Evolutionary conservation across 1,140 invertebrate species (phyloP).

Genomic region (Hyphantria cunea): DNA sequence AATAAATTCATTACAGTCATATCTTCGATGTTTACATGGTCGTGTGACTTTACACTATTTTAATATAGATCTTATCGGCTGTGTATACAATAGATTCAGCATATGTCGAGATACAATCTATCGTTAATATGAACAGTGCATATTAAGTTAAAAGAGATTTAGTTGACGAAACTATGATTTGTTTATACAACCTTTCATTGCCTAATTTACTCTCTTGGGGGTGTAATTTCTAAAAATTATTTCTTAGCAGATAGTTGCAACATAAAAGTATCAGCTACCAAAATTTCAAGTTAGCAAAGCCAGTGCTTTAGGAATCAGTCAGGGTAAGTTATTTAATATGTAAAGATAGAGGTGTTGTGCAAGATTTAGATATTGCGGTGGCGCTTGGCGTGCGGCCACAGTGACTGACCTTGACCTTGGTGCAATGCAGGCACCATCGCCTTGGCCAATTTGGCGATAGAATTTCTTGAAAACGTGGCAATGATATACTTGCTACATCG

Average conservation of each 20-base stretch:
- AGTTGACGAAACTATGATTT: no score
- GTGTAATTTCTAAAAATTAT: no score
- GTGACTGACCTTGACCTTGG: slow-evolving; percentile 27
- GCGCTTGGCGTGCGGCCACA: slow-evolving; percentile 28
- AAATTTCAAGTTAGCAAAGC: no score
- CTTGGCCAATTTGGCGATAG: slow-evolving; percentile 18
- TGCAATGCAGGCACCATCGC: slow-evolving; percentile 32
- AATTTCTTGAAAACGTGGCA: background rate
- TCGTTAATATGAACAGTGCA: no score
- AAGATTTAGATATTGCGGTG: slow-evolving; percentile 7
- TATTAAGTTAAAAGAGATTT: no score
- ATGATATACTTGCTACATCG: background rate
- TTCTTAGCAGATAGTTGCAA: no score
- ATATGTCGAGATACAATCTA: no score
- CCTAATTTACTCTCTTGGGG: no score
- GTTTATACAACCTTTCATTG: no score
- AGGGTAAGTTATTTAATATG: no score
- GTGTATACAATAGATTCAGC: background rate
- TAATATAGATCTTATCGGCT: background rate
- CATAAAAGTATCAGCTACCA: no score
- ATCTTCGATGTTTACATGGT: background rate
- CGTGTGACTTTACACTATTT: background rate
- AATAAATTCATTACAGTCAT: background rate
- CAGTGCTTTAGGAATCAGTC: no score
- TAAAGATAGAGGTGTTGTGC: background rate